Evolutionary conservation across 2,113 vertebrate species (phyloP).

Genomic region (Bos javanicus): DNA sequence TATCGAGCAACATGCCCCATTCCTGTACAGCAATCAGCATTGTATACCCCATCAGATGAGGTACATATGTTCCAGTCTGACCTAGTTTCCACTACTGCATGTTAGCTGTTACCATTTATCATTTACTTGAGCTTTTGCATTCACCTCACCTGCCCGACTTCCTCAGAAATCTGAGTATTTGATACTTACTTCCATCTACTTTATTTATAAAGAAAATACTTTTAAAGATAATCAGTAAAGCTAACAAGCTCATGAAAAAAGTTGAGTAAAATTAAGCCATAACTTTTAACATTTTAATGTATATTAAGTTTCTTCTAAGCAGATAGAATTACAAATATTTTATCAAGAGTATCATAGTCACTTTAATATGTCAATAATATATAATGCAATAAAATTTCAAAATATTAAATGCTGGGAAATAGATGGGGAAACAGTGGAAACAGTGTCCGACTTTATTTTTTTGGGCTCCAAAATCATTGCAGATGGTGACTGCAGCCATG

Average conservation of each 20-base stretch:
- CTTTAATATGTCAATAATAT: not conserved
- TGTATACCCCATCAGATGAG: not conserved
- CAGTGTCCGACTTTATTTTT: too few species aligned
- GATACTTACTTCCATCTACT: not conserved
- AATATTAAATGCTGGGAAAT: not conserved
- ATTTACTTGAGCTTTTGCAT: not conserved
- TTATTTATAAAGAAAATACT: not conserved
- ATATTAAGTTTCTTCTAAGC: not conserved
- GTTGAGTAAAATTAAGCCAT: not conserved
- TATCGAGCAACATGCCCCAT: not conserved
- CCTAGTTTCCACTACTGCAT: not conserved
- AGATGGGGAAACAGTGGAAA: too few species aligned
- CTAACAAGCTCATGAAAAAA: not conserved
- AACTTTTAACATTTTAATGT: not conserved
- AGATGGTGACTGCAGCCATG: too few species aligned
- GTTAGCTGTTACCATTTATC: not conserved
- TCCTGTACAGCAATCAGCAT: not conserved
- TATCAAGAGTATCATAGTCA: not conserved
- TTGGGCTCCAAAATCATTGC: too few species aligned
- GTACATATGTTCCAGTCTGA: not conserved
- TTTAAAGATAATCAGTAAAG: not conserved
- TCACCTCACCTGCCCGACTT: not conserved
- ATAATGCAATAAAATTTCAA: not conserved
- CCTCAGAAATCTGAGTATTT: slow-evolving; percentile 12
- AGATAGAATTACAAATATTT: not conserved